Evolutionary conservation across 2,888 invertebrate species (phyloP).

Genomic region (Mesorhabditis spiculigera): DNA sequence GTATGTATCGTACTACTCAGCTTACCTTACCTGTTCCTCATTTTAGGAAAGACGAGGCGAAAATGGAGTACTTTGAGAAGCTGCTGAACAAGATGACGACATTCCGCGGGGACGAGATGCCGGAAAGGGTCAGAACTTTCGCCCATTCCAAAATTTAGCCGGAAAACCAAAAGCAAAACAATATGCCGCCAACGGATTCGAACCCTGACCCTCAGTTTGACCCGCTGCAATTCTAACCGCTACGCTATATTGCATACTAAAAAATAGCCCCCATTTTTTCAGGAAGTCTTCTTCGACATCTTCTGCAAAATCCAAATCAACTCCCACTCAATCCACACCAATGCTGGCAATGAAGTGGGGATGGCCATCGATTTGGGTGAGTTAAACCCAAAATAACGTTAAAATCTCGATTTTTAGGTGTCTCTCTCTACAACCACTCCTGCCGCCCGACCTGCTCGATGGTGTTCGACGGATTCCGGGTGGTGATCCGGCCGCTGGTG

Average conservation of each 20-base stretch:
- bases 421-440: constrained; percentile 51
- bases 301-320: constrained; percentile 55
- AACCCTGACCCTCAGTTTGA: too few species aligned
- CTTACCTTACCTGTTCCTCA: not conserved
- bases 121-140: constrained; percentile 19
- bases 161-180: too few species aligned
- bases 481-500: constrained; percentile 48
- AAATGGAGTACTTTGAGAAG: constrained; percentile 54
- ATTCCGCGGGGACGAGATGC: constrained; percentile 43
- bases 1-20: constrained; percentile 12
- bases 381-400: too few species aligned
- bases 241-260: not conserved
- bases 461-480: constrained; percentile 56
- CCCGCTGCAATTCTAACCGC: too few species aligned
- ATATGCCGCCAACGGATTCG: too few species aligned
- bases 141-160: constrained; percentile 10
- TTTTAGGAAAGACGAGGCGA: constrained; percentile 32
- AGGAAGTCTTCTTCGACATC: constrained; percentile 41
- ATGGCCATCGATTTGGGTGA: constrained; percentile 53
- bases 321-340: constrained; percentile 55
- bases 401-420: constrained; percentile 17
- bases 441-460: constrained; percentile 54
- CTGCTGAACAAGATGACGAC: constrained; percentile 40
- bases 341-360: constrained; percentile 53
- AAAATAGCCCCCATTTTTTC: not conserved